Base-by-base conservation (phyloP, 2,888 invertebrate species). In the Drosophila subquinaria region DNA sequence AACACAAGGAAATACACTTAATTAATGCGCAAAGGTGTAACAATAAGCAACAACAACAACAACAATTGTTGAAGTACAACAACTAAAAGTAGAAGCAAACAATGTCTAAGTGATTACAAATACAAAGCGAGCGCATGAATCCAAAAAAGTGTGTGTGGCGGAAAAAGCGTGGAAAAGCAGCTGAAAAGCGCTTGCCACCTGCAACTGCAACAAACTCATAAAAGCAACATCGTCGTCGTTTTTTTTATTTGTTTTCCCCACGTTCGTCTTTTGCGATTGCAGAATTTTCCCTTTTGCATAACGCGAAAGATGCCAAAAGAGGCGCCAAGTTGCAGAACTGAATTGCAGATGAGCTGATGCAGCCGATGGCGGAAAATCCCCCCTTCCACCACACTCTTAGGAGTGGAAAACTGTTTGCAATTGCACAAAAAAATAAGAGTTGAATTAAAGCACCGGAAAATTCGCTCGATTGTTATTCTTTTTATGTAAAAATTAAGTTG, bases 21-120 rank as follows among this genome's bases (percentile, higher is more conserved):
- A 82, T 82, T 84, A 78, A 87, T 81, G 88, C 81, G 69, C 84
- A 77, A 68, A 79, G 50, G 38, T 55, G 68, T 66, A 69, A 75
- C 59, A 59, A 56, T 27, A 6, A 27, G 5, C 36, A 69, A 36
- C 61, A 86, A 56, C 73, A 69, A 36, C 61, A 86, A 56, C 73
- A 69, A 69, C 69, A 50, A 75, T 23, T 55, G 33, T 33, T 43
- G 35, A 59, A 59, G 27, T 15, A 61, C 30, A 60, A 48, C 20
- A 20, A 59, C 61, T 63, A 23, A 61, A 80, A 53, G 23, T 57
- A 36, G 53, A 69, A 45, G 42, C 60, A 52, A 59, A 69, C 84
- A 81, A 74, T 84, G 85, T 67, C 75, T 71, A 78, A 84, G 68
- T 88, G 81, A 79, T 85, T 83, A 74, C 84, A 83, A 61, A 55